Base-by-base conservation (phyloP, 2,113 vertebrate species). In the Plotosus lineatus region DNA sequence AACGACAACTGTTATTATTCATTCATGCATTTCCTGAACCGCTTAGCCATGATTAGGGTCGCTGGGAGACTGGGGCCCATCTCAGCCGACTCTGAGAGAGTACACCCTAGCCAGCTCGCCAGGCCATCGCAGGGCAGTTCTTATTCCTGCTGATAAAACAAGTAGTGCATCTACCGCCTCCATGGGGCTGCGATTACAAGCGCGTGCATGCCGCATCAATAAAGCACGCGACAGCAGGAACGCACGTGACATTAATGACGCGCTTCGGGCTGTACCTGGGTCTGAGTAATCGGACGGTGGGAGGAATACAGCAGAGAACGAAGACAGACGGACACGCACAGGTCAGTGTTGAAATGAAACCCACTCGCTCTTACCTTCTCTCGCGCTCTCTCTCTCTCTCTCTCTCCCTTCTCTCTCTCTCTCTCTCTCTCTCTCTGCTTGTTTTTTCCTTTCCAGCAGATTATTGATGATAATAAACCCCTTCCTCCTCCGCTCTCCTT, bases 211-310 rank as follows among this genome's bases (percentile, higher is more conserved):
- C n/a, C n/a, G 10, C n/a, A n/a, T 55, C n/a, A n/a, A 55, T n/a
- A n/a, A 23, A 23, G 4, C 17, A 51, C 0, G 53, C 7, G 53
- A 51, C 48, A 21, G 17, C 26, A 9, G 28, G 11, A 58, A 58
- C 23, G 55, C 11, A 44, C 12, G 65, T 4, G 38, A 6, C 21
- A n/a, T 72, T 8, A 31, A 21, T 31, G 19, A 19, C 23, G 68
- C 68, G 15, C 68, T 71, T 71, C 68, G 14, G 68, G 68, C 11
- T 44, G 21, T 48, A 72, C 68, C 26, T 72, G 44, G 33, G 69
- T 1, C 26, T 31, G 44, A 19, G 42, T 48, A 19, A 72, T 72
- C 44, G 33, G 44, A 72, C 31, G 69, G 6, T 50, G 28, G 3
- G 42, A 33, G 44, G 10, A 72, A 50, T 50, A 46, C 69, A 72